These are phyloP conservation scores for Sialia sialis DNA, from an alignment of 2,113 vertebrate species.

Conservation along the genomic window DNA sequence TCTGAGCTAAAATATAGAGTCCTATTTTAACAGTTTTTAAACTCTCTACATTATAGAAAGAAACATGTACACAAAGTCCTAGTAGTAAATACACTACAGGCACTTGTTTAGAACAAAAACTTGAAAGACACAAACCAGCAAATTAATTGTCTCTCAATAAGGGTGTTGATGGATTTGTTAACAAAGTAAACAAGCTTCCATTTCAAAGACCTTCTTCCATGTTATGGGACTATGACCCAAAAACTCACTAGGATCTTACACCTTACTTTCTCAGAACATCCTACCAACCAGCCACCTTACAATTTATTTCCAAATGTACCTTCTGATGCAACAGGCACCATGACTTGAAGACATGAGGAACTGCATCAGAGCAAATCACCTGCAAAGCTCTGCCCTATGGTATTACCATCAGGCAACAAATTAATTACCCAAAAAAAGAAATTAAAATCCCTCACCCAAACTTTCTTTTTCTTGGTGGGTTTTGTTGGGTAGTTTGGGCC, in stretches of 20 bases:
- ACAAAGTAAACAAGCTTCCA: neutral
- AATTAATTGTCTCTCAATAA: neutral
- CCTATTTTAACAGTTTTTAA: neutral
- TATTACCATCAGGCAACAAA: accelerated
- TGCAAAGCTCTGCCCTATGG: neutral
- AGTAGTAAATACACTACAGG: neutral
- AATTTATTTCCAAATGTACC: neutral
- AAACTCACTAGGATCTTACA: neutral
- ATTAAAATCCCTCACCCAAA: constrained; percentile 83
- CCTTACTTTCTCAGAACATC: neutral
- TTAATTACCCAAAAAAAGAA: neutral
- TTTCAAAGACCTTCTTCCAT: neutral
- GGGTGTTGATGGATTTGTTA: accelerated
- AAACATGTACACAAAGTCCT: neutral
- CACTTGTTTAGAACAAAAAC: neutral
- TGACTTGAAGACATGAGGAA: neutral
- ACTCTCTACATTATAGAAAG: neutral
- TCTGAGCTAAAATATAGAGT: neutral
- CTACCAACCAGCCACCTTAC: neutral
- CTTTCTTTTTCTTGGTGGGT: constrained; percentile 97
- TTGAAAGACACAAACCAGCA: neutral
- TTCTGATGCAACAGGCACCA: neutral
- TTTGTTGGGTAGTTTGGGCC: constrained; percentile 96
- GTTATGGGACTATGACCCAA: neutral
- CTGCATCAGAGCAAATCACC: neutral